Percentiles rank a stretch among this genome's conserved stretches.
These are phyloP conservation scores for Orgyia antiqua DNA, from an alignment of 2,888 invertebrate genomes.

Conservation along the genomic window DNA sequence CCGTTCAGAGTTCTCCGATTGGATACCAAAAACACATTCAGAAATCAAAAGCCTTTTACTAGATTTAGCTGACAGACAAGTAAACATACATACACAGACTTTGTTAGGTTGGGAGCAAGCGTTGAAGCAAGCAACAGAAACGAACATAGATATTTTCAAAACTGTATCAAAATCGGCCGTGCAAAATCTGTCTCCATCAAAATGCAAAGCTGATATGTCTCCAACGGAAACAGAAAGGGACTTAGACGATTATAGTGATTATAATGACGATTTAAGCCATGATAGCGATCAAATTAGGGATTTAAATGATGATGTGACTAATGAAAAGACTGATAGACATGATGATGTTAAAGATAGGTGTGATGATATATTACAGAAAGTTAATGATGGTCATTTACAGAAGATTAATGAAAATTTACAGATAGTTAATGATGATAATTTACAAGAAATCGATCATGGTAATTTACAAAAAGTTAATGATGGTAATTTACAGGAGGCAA, in stretches of 20 bases:
- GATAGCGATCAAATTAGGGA: constrained; percentile 14
- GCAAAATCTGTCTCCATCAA: constrained; percentile 54
- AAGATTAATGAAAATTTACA: constrained; percentile 2
- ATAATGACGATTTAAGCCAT: constrained; percentile 21
- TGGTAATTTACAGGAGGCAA: neutral
- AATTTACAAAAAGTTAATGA: neutral
- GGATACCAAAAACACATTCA: constrained; percentile 54
- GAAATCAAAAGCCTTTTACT: constrained; percentile 52
- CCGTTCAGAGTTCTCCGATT: constrained; percentile 57
- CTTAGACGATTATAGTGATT: constrained; percentile 42
- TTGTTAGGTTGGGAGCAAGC: constrained; percentile 57
- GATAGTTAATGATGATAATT: neutral
- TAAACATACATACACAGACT: constrained; percentile 43
- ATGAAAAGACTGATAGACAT: neutral
- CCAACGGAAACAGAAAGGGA: constrained; percentile 46
- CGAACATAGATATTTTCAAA: constrained; percentile 53
- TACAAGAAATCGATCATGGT: neutral
- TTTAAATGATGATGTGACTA: neutral
- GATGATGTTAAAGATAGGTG: neutral
- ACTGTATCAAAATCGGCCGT: constrained; percentile 64
- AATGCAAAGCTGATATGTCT: constrained; percentile 35
- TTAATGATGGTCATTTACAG: neutral
- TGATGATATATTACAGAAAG: neutral
- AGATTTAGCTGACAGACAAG: constrained; percentile 54
- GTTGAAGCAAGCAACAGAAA: constrained; percentile 42